phyloP scores from a whole-genome alignment of 2,888 invertebrate genomes.

The Tineola bisselliella region DNA sequence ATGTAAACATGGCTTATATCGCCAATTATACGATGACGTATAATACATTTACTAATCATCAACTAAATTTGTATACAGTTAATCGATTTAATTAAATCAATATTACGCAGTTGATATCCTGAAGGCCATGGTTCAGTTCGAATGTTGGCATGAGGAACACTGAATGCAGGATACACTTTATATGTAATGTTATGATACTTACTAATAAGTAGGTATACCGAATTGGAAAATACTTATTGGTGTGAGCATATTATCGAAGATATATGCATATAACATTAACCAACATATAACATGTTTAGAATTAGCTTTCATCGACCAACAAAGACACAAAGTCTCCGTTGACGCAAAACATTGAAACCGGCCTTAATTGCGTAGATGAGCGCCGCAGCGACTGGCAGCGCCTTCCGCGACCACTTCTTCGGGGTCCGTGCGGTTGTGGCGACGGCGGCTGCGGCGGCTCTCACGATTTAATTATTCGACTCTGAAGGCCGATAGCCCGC shows the following conservation, averaged over 20 bases:
- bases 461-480: constrained; percentile 62
- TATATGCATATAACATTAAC: too few relatives aligned
- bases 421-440: constrained; percentile 34
- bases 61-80: constrained; percentile 10
- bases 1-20: constrained; percentile 2
- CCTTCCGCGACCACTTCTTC: constrained; percentile 62
- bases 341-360: constrained; percentile 38
- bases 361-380: constrained; percentile 62
- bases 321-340: constrained; percentile 24
- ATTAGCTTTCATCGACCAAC: too few relatives aligned
- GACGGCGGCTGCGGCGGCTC: constrained; percentile 32
- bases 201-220: too few relatives aligned
- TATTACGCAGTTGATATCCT: constrained; percentile 13
- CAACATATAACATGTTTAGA: too few relatives aligned
- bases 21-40: constrained; percentile 12
- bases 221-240: too few relatives aligned
- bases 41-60: neutral
- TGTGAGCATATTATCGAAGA: neutral
- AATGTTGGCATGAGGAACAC: neutral
- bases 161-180: too few relatives aligned
- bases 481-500: constrained; percentile 65
- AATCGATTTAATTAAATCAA: constrained; percentile 10
- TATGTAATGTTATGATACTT: too few relatives aligned
- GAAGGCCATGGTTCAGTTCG: constrained; percentile 11
- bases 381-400: constrained; percentile 61